Percentiles rank a stretch among this genome's conserved stretches.
These are phyloP conservation scores for Torymus aiolomorphi DNA, from an alignment of 2,888 invertebrate genomes.

Conservation along the genomic window DNA sequence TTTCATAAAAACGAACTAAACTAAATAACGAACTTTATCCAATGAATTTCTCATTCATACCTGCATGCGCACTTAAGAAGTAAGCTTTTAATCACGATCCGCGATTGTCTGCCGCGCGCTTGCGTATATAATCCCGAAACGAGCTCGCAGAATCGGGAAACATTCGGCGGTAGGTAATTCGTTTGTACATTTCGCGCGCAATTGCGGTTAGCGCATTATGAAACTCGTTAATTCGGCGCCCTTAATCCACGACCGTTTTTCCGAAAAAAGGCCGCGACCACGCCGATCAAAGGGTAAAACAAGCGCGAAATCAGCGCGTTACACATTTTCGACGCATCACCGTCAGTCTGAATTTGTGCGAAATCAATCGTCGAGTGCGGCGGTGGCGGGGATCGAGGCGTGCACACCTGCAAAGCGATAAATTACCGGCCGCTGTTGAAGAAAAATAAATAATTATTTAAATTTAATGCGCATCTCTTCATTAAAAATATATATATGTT, in stretches of 20 bases:
- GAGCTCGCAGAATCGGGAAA: conserved; percentile 18
- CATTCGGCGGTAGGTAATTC: conserved; percentile 67
- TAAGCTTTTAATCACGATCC: conserved; percentile 24
- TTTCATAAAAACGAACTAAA: background rate
- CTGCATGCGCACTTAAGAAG: conserved; percentile 1
- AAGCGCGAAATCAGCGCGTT: conserved; percentile 10
- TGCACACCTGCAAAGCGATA: no score
- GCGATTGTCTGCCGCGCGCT: conserved; percentile 16
- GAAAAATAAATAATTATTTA: background rate
- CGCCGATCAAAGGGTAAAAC: background rate
- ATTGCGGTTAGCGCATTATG: conserved; percentile 68
- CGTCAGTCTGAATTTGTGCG: no score
- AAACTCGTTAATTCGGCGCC: conserved; percentile 69
- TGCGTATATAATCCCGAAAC: background rate
- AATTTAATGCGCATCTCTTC: no score
- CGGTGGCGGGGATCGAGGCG: no score
- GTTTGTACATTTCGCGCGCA: conserved; percentile 68
- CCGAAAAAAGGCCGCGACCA: background rate
- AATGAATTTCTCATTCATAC: conserved; percentile 15
- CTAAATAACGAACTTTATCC: conserved; percentile 11
- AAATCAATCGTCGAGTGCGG: no score
- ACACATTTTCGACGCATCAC: background rate
- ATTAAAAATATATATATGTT: no score
- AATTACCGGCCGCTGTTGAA: background rate
- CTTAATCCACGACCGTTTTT: background rate